phyloP scores from a whole-genome alignment of 2,888 invertebrate species.

The Rhagonycha fulva region DNA sequence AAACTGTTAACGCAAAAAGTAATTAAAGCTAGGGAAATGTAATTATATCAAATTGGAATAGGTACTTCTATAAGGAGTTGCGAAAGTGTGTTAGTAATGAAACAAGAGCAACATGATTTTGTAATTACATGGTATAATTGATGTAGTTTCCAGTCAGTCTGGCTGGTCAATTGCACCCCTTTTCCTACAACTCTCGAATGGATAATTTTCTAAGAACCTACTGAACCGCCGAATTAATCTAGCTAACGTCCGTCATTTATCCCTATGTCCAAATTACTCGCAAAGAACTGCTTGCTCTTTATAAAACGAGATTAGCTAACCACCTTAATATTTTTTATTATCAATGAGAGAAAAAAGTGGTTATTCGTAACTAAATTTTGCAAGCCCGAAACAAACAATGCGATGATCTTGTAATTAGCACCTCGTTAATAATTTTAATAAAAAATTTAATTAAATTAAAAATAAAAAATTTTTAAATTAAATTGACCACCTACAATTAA shows the following conservation, averaged over 20 bases:
- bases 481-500: too few species aligned
- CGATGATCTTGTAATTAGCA: too few species aligned
- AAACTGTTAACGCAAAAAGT: background rate
- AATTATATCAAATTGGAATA: background rate
- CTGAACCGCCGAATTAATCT: slow-evolving; percentile 37
- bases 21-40: background rate
- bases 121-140: slow-evolving; percentile 35
- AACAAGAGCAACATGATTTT: slow-evolving; percentile 24
- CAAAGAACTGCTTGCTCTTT: slow-evolving; percentile 16
- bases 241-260: slow-evolving; percentile 36
- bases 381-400: background rate
- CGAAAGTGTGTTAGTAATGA: background rate
- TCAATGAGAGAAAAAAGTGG: background rate
- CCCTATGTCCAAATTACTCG: slow-evolving; percentile 25
- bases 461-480: too few species aligned
- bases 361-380: background rate
- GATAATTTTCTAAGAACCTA: slow-evolving; percentile 29
- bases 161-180: slow-evolving; percentile 31
- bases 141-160: slow-evolving; percentile 30
- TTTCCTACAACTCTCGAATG: slow-evolving; percentile 22
- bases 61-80: background rate
- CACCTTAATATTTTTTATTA: background rate
- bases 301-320: slow-evolving; percentile 6
- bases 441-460: too few species aligned
- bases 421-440: too few species aligned